A percentile compares a stretch with the other conserved stretches of the same genome.
These are phyloP conservation scores for Mustela lutreola DNA, from an alignment of 2,113 vertebrate species.

Conservation along the genomic window DNA sequence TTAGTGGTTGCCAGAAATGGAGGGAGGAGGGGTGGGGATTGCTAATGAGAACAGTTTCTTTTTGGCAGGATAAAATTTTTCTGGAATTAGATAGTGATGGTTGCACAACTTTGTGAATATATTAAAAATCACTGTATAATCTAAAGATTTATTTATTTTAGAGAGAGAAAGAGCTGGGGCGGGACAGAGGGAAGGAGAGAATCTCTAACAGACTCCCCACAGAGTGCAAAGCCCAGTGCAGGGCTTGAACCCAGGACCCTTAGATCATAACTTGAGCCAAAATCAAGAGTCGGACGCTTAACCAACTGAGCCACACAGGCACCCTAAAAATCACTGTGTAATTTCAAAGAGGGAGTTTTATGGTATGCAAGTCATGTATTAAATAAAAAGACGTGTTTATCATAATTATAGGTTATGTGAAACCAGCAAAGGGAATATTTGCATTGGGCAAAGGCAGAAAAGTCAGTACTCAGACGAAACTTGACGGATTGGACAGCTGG, in stretches of 20 bases:
- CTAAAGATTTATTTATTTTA: background rate
- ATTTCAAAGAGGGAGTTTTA: background rate
- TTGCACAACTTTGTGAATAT: background rate
- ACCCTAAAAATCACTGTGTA: background rate
- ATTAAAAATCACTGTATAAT: background rate
- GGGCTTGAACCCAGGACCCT: background rate
- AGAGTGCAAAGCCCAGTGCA: background rate
- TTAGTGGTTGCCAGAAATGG: background rate
- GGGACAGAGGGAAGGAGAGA: background rate
- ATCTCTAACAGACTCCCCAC: background rate
- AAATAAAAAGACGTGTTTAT: constrained; percentile 12
- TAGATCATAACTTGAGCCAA: background rate
- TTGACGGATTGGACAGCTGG: constrained; percentile 40
- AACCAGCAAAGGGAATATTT: constrained; percentile 43
- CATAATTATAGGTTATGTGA: constrained; percentile 46
- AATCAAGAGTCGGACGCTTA: background rate
- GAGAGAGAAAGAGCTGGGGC: background rate
- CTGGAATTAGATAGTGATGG: background rate
- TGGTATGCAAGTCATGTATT: constrained; percentile 41
- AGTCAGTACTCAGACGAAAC: background rate
- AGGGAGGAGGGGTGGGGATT: background rate
- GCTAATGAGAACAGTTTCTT: background rate
- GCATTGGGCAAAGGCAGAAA: constrained; percentile 18
- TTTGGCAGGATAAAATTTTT: background rate
- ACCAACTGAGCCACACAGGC: background rate